phyloP scores from a whole-genome alignment of 2,113 vertebrate species.

The Myocastor coypus region DNA sequence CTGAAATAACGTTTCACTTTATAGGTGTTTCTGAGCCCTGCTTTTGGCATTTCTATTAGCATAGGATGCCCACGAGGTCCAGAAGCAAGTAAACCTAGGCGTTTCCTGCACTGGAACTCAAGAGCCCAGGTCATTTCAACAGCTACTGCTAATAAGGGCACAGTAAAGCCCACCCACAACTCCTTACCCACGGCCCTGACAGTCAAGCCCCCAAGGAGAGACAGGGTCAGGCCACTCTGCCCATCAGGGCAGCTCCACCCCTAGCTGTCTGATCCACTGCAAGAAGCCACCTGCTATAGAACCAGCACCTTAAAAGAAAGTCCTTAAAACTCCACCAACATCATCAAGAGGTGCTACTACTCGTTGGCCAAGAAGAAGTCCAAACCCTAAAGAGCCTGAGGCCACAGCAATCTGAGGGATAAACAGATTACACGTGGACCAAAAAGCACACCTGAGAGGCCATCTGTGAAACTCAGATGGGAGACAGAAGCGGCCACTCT shows the following conservation, averaged over 20 bases:
- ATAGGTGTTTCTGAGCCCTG: not conserved
- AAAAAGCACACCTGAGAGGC: not conserved
- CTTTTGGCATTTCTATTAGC: not conserved
- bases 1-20: not conserved
- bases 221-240: not conserved
- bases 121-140: no score
- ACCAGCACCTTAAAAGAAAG: not conserved
- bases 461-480: not conserved
- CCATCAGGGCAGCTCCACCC: not conserved
- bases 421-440: not conserved
- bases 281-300: rapidly evolving
- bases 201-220: not conserved
- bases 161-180: not conserved
- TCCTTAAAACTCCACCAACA: not conserved
- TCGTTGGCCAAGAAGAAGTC: not conserved
- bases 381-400: no score
- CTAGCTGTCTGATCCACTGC: no score
- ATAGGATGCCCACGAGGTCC: not conserved
- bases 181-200: not conserved
- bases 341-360: not conserved
- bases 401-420: not conserved
- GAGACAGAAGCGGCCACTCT: no score
- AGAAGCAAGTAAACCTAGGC: not conserved
- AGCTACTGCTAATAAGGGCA: not conserved
- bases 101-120: no score